These are phyloP conservation scores for Emmelina monodactyla DNA, from an alignment of 2,888 invertebrate genomes.

Conservation along the genomic window DNA sequence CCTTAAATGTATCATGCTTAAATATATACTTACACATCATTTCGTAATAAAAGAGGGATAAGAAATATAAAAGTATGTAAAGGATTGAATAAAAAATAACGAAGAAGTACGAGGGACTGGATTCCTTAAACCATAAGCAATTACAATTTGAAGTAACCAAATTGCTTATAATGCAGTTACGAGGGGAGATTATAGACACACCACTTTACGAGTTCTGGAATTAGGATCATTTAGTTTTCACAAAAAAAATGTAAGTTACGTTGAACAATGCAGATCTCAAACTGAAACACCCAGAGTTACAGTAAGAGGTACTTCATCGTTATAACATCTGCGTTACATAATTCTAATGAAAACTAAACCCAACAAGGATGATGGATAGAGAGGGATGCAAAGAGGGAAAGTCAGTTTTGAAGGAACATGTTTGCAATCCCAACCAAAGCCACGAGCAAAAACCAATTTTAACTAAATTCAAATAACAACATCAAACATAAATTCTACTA, in stretches of 20 bases:
- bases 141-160: conserved; percentile 67
- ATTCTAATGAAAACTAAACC: background rate
- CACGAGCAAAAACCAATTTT: too few species aligned
- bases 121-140: conserved; percentile 64
- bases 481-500: too few species aligned
- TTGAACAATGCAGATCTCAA: too few species aligned
- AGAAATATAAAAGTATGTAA: background rate
- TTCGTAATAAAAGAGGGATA: conserved; percentile 4
- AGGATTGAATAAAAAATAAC: conserved; percentile 28
- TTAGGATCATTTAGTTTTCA: too few species aligned
- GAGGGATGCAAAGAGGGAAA: too few species aligned
- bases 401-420: too few species aligned
- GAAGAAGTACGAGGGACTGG: conserved; percentile 61
- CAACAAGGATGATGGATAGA: background rate
- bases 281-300: conserved; percentile 33
- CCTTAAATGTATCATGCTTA: too few species aligned
- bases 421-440: too few species aligned
- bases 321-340: too few species aligned
- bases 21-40: conserved; percentile 6
- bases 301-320: conserved; percentile 41
- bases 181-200: conserved; percentile 62
- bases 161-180: conserved; percentile 62
- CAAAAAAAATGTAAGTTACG: too few species aligned
- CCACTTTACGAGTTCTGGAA: conserved; percentile 29
- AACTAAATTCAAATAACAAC: too few species aligned